Percentiles rank a stretch among this genome's conserved stretches.
Evolutionary conservation across 2,888 invertebrate genomes (phyloP).

Genomic region (Macrosiphum euphorbiae): DNA sequence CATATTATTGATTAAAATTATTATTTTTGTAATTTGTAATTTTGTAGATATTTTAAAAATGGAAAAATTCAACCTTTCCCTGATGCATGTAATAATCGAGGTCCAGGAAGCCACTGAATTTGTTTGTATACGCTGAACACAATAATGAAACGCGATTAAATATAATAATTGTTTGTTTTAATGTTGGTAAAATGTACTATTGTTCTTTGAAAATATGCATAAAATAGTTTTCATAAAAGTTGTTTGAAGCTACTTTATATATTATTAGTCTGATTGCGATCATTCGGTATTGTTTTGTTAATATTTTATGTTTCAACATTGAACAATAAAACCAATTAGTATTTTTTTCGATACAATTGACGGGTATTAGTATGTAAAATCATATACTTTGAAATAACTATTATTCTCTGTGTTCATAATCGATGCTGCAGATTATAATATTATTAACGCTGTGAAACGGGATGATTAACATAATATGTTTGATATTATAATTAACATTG

Average conservation of each 20-base stretch:
- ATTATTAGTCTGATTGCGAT: background rate
- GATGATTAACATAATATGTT: background rate
- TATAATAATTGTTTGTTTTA: background rate
- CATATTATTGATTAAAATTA: background rate
- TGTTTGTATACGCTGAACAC: background rate
- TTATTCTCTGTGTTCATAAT: background rate
- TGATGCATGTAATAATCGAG: background rate
- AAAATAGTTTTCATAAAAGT: background rate
- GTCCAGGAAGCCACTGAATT: background rate
- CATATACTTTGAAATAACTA: background rate
- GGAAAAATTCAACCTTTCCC: background rate
- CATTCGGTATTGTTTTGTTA: background rate
- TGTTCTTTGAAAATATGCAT: background rate
- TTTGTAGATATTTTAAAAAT: background rate
- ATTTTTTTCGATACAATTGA: background rate
- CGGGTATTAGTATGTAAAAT: background rate
- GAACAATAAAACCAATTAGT: background rate
- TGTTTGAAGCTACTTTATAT: background rate
- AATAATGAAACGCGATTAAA: background rate
- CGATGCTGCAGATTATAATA: background rate
- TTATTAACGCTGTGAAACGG: background rate
- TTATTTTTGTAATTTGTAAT: background rate
- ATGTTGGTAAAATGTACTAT: background rate
- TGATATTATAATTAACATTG: background rate
- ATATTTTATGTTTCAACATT: background rate